phyloP scores from a whole-genome alignment of 2,113 vertebrate species.

The Cheirogaleus medius region DNA sequence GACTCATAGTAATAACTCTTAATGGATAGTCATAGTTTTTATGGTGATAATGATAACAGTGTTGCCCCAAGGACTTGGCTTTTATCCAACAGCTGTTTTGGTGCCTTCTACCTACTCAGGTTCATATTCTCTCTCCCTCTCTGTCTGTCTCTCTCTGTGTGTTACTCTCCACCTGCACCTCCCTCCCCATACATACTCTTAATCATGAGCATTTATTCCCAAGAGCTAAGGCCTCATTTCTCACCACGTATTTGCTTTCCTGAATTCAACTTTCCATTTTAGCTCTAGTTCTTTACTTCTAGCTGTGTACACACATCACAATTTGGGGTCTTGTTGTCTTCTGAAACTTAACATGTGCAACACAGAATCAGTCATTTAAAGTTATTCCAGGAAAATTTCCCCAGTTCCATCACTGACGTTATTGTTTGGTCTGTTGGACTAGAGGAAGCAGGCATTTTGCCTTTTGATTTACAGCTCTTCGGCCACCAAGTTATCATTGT shows the following conservation, averaged over 20 bases:
- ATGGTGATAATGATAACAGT: neutral
- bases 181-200: neutral
- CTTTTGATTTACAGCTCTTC: neutral
- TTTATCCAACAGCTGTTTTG: neutral
- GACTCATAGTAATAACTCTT: neutral
- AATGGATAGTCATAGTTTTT: neutral
- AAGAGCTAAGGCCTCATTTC: neutral
- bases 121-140: neutral
- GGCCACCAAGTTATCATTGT: neutral
- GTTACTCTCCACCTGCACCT: neutral
- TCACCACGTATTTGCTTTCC: neutral
- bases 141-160: neutral
- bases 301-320: neutral
- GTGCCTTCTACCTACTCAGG: neutral
- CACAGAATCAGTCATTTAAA: neutral
- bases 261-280: neutral
- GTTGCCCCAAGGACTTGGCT: neutral
- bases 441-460: neutral
- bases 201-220: neutral
- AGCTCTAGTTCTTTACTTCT: neutral
- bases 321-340: neutral
- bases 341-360: neutral
- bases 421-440: neutral
- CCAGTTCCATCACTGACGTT: neutral
- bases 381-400: neutral